phyloP scores from a whole-genome alignment of 2,888 invertebrate species.

The Seira musarum region DNA sequence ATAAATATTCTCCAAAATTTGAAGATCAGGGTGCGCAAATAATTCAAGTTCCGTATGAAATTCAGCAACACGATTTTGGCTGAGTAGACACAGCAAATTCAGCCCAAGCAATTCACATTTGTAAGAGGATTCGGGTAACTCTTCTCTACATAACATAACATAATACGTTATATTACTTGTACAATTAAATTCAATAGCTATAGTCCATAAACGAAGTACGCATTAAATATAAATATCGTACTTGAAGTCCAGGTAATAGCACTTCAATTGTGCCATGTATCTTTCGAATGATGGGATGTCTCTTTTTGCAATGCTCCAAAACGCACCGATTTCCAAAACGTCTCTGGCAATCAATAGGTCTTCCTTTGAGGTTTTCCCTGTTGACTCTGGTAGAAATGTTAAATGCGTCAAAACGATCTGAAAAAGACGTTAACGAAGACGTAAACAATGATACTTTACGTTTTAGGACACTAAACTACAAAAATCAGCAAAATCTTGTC shows the following conservation, averaged over 20 bases:
- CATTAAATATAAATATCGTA: slow-evolving; percentile 72
- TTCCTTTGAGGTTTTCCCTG: slow-evolving; percentile 63
- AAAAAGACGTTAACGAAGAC: too few relatives aligned
- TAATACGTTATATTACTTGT: too few relatives aligned
- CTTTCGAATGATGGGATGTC: slow-evolving; percentile 97
- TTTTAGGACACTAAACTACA: too few relatives aligned
- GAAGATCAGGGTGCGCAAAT: slow-evolving; percentile 83
- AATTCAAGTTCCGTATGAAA: slow-evolving; percentile 98
- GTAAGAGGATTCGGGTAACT: slow-evolving; percentile 91
- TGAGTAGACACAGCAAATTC: slow-evolving; percentile 92
- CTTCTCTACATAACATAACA: slow-evolving; percentile 82
- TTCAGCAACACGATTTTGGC: slow-evolving; percentile 97
- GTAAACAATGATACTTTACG: too few relatives aligned
- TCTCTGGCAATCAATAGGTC: slow-evolving; percentile 77
- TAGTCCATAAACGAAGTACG: too few relatives aligned
- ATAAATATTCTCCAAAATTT: slow-evolving; percentile 93
- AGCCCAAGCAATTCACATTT: slow-evolving; percentile 96
- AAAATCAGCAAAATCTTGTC: too few relatives aligned
- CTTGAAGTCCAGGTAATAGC: slow-evolving; percentile 96
- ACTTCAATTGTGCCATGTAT: slow-evolving; percentile 97
- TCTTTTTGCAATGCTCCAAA: slow-evolving; percentile 90
- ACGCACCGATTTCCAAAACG: slow-evolving; percentile 93
- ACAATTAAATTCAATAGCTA: too few relatives aligned
- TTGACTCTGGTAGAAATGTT: slow-evolving; percentile 66
- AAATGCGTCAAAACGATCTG: slow-evolving; percentile 66